Conservation (phyloP, 2,113 vertebrate species). For the Trematomus loennbergii region DNA sequence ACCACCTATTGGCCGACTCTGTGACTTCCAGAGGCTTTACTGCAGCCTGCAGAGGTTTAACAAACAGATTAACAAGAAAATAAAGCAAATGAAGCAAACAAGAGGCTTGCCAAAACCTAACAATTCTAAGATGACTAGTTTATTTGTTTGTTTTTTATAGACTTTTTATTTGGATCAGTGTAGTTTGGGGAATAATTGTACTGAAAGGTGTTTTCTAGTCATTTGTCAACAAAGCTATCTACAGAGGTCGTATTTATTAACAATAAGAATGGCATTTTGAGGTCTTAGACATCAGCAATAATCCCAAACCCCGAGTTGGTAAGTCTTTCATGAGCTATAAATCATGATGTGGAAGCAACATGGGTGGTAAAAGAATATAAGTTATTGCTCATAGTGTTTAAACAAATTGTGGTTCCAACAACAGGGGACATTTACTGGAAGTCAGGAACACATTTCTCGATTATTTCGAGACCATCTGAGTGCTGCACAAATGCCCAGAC, state of each 20-base stretch:
- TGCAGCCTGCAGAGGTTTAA: background rate
- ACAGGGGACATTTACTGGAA: too few relatives aligned
- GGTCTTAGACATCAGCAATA: too few relatives aligned
- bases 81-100: background rate
- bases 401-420: too few relatives aligned
- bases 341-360: too few relatives aligned
- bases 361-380: too few relatives aligned
- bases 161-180: background rate
- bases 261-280: background rate
- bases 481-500: too few relatives aligned
- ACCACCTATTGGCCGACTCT: background rate
- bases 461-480: too few relatives aligned
- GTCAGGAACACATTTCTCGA: too few relatives aligned
- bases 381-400: too few relatives aligned
- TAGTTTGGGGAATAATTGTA: background rate
- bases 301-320: too few relatives aligned
- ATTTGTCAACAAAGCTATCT: background rate
- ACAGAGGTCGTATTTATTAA: background rate
- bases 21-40: background rate
- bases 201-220: background rate
- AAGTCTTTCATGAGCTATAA: too few relatives aligned
- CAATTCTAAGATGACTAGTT: background rate
- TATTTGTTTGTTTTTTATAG: background rate
- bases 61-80: background rate
- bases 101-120: background rate